Percentiles rank a stretch among this genome's conserved stretches.
Evolutionary conservation across 1,140 invertebrate genomes (phyloP).

Genomic region (Drosophila insularis): DNA sequence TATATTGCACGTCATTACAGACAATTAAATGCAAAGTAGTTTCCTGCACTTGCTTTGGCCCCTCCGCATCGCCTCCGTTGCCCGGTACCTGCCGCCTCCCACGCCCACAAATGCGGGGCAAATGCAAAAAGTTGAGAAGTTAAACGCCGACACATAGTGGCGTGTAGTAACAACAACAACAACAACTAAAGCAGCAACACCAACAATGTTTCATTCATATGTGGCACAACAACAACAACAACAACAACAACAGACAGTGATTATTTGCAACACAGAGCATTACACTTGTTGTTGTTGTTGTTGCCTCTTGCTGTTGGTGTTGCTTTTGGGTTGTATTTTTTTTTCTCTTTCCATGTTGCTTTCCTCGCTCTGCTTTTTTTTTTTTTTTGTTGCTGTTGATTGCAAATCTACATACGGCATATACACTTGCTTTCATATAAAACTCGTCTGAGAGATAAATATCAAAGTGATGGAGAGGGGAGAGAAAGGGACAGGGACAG

Average conservation of each 20-base stretch:
- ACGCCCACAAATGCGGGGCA: constrained; percentile 60
- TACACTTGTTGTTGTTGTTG: constrained; percentile 50
- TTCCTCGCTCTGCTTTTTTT: neutral
- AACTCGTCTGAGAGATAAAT: constrained; percentile 56
- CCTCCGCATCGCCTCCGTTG: constrained; percentile 34
- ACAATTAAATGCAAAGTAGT: constrained; percentile 83
- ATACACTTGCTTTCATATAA: constrained; percentile 12
- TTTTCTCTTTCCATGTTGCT: constrained; percentile 19
- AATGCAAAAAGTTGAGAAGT: constrained; percentile 75
- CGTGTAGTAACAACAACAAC: constrained; percentile 62
- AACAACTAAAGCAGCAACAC: constrained; percentile 40
- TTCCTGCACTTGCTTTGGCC: constrained; percentile 77
- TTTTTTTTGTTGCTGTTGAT: constrained; percentile 48
- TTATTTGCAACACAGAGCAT: constrained; percentile 75
- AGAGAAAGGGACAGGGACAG: constrained; percentile 45
- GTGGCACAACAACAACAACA: constrained; percentile 46
- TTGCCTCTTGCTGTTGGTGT: constrained; percentile 28
- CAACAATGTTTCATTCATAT: constrained; percentile 46
- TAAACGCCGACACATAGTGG: constrained; percentile 77
- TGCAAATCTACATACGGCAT: constrained; percentile 31
- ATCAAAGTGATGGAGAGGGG: neutral
- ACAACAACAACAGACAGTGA: constrained; percentile 75
- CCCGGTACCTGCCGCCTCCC: constrained; percentile 3
- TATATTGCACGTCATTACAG: constrained; percentile 83
- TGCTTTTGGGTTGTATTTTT: constrained; percentile 28